These are phyloP conservation scores for Hydriomena furcata DNA, from an alignment of 2,888 invertebrate genomes.

Conservation along the genomic window DNA sequence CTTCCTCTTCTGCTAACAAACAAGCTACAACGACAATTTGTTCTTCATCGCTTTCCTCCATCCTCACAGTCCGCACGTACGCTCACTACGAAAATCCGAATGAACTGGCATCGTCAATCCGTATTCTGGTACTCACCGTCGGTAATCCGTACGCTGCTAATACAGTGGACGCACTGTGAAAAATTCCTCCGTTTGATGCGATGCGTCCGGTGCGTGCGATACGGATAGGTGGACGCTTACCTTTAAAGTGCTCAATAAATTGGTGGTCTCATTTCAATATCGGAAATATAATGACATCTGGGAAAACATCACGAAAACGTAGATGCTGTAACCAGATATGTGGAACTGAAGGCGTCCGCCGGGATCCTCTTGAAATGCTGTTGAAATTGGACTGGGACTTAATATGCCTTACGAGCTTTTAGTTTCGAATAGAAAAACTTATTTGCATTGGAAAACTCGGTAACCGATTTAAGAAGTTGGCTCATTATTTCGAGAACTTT, in stretches of 20 bases:
- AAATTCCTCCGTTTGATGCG: too few species aligned
- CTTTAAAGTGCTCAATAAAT: slow-evolving; percentile 15
- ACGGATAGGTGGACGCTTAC: too few species aligned
- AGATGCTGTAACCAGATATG: slow-evolving; percentile 39
- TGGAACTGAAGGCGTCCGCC: slow-evolving; percentile 31
- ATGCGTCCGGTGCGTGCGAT: too few species aligned
- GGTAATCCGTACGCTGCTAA: too few species aligned
- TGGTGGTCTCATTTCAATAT: slow-evolving; percentile 29
- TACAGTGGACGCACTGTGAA: too few species aligned
- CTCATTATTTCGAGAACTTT: slow-evolving; percentile 13
- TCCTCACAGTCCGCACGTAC: too few species aligned
- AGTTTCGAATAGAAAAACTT: slow-evolving; percentile 24
- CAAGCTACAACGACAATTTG: too few species aligned
- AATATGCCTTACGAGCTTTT: slow-evolving; percentile 34
- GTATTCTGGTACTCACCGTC: too few species aligned
- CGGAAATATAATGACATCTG: slow-evolving; percentile 35
- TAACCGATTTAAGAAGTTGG: slow-evolving; percentile 18
- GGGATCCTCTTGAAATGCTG: slow-evolving; percentile 34
- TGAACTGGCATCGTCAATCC: too few species aligned
- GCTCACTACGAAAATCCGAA: too few species aligned
- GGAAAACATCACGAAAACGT: slow-evolving; percentile 33
- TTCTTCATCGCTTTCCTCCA: too few species aligned
- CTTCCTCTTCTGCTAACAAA: too few species aligned
- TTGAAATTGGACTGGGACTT: slow-evolving; percentile 50
- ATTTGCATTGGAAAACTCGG: slow-evolving; percentile 27